These are phyloP conservation scores for Ostrea denselamellosa DNA, from an alignment of 1,140 invertebrate genomes.

Conservation along the genomic window DNA sequence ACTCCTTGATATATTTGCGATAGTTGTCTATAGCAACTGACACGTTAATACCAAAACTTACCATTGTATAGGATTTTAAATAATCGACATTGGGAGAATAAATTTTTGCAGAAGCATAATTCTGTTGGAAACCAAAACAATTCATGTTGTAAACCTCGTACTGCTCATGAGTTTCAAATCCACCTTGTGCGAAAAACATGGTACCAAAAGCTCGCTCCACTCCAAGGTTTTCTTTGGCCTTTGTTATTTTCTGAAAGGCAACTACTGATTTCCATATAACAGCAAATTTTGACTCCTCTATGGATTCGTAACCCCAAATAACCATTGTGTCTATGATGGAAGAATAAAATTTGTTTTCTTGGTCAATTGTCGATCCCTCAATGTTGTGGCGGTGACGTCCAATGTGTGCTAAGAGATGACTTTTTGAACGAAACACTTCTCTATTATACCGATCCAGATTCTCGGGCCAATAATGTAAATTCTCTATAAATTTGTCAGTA, in stretches of 20 bases:
- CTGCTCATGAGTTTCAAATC: constrained; percentile 63
- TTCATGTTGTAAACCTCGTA: constrained; percentile 67
- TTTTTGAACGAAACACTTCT: constrained; percentile 49
- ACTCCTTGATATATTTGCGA: constrained; percentile 56
- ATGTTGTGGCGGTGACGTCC: constrained; percentile 46
- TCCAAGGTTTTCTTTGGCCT: constrained; percentile 67
- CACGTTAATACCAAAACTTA: constrained; percentile 46
- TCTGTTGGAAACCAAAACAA: constrained; percentile 54
- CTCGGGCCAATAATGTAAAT: constrained; percentile 66
- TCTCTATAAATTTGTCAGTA: constrained; percentile 59
- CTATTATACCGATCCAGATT: constrained; percentile 48
- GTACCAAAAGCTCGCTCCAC: constrained; percentile 68
- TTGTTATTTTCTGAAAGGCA: constrained; percentile 69
- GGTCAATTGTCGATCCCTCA: constrained; percentile 46
- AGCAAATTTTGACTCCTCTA: constrained; percentile 63
- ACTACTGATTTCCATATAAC: constrained; percentile 70
- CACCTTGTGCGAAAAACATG: constrained; percentile 65
- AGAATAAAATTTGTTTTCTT: constrained; percentile 54
- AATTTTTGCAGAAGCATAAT: constrained; percentile 56
- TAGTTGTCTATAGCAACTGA: constrained; percentile 50
- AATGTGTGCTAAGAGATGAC: constrained; percentile 43
- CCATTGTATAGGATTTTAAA: constrained; percentile 43
- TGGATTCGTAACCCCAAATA: constrained; percentile 67
- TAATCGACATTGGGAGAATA: constrained; percentile 55
- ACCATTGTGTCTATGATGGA: constrained; percentile 56